Percentiles rank a stretch among this genome's conserved stretches.
Evolutionary conservation across 1,140 invertebrate genomes (phyloP).

Genomic region (Chymomyza costata): DNA sequence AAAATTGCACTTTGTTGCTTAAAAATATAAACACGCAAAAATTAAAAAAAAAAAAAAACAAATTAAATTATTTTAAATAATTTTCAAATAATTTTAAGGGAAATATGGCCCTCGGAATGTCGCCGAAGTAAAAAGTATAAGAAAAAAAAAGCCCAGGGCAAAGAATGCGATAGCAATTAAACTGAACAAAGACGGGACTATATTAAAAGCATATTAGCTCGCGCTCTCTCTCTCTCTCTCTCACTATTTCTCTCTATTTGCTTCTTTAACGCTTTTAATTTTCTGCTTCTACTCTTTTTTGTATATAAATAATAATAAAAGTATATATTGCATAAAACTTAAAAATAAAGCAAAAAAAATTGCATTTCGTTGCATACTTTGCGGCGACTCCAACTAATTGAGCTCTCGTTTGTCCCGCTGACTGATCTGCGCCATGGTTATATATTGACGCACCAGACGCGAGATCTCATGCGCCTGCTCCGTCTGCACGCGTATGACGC

Average conservation of each 20-base stretch:
- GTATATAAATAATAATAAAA: conserved; percentile 14
- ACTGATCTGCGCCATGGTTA: conserved; percentile 87
- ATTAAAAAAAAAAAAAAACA: no score
- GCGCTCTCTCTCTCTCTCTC: no score
- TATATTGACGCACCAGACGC: conserved; percentile 95
- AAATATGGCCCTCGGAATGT: conserved; percentile 48
- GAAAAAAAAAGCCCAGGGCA: not conserved
- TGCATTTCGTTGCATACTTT: conserved; percentile 38
- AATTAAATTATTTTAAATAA: no score
- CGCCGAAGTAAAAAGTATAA: conserved; percentile 4
- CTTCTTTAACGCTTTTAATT: no score
- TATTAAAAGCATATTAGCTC: conserved; percentile 5
- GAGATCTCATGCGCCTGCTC: conserved; percentile 98
- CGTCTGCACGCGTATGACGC: conserved; percentile 96
- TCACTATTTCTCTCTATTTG: no score
- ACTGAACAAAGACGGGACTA: conserved; percentile 5
- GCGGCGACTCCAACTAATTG: conserved; percentile 51
- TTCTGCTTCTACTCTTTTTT: no score
- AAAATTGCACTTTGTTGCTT: conserved; percentile 54
- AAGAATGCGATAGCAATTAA: not conserved
- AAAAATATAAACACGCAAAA: no score
- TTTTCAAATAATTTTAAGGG: no score
- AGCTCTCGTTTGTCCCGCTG: conserved; percentile 76
- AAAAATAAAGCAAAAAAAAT: conserved; percentile 51
- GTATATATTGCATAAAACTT: conserved; percentile 16